phyloP scores from a whole-genome alignment of 2,113 vertebrate genomes.

The Addax nasomaculatus region DNA sequence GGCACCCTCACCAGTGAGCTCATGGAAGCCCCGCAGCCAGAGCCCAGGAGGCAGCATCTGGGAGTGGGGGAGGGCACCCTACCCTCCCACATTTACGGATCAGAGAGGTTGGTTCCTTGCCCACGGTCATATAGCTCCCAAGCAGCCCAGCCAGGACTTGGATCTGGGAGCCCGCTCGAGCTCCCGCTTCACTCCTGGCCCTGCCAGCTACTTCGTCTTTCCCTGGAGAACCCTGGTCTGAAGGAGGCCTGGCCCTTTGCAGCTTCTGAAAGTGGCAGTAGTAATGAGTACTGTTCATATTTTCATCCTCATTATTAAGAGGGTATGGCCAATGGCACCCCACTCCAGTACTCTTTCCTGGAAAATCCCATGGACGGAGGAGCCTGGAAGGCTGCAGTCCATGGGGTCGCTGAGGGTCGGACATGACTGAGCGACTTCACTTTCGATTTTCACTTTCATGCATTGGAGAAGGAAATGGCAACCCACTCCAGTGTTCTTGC shows the following conservation, averaged over 20 bases:
- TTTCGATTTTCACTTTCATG: no score
- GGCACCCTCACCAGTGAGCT: not conserved
- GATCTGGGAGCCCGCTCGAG: rapidly evolving
- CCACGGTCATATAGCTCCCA: not conserved
- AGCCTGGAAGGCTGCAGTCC: no score
- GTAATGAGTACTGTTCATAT: not conserved
- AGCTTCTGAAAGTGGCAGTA: not conserved
- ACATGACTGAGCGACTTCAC: no score
- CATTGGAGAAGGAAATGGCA: no score
- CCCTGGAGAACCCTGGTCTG: not conserved
- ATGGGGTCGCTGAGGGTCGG: no score
- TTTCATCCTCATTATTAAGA: not conserved
- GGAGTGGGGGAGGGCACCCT: no score
- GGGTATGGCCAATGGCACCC: rapidly evolving
- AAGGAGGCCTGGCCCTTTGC: not conserved
- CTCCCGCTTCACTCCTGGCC: not conserved
- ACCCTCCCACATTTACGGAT: rapidly evolving
- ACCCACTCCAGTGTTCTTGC: no score
- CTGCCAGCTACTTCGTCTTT: not conserved
- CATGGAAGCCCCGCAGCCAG: not conserved
- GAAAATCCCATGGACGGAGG: no score
- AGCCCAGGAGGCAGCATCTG: rapidly evolving
- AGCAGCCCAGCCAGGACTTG: no score
- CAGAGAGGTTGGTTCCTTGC: not conserved
- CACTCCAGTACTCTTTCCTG: no score